Base-by-base conservation (phyloP, 2,888 invertebrate species). In the Clepsis dumicolana region DNA sequence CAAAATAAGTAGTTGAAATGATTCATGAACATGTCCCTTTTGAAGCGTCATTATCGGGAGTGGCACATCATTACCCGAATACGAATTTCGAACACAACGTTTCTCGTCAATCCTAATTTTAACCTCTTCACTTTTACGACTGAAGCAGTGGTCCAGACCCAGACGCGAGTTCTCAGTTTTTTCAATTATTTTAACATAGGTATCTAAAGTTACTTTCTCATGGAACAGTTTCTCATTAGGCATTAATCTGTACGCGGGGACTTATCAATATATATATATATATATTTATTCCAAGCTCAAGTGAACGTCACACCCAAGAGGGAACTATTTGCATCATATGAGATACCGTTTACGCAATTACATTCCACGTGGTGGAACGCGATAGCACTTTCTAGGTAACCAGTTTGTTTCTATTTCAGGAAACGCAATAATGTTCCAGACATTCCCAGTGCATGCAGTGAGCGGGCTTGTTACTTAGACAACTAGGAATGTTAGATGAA, bases 371-470 rank as follows among this genome's bases (percentile, higher is more conserved):
- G 29, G 24, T 12, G 10, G 25, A 25, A 56, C 32, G 27, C 41
- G 10, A n/a, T 44, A 35, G 12, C 56, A 25, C 27, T 29, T 41
- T 60, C 38, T 53, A 27, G 16, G 21, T 65, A 74, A 70, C 71
- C 70, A 61, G 73, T 73, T 71, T 70, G 63, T 62, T 70, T 73
- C 61, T 67, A 74, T 72, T 73, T 67, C 62, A 70, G 65, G 61
- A 64, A 68, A 71, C 61, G 66, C 54, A 62, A 66, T 62, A 50
- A 38, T 48, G 18, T 38, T 61, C 21, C 35, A 56, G 25, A 50
- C 21, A 56, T 54, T 65, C 24, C 21, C 50, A 32, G 10, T 27
- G 66, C 54, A n/a, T 14, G 21, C 18, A 21, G 4, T 35, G 56
- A 56, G 18, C 14, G 35, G 8, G 0, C 25, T 25, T 41, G 38